A percentile compares a stretch with the other conserved stretches of the same genome.
phyloP scores from a whole-genome alignment of 2,113 vertebrate genomes.

The Gymnarchus niloticus region DNA sequence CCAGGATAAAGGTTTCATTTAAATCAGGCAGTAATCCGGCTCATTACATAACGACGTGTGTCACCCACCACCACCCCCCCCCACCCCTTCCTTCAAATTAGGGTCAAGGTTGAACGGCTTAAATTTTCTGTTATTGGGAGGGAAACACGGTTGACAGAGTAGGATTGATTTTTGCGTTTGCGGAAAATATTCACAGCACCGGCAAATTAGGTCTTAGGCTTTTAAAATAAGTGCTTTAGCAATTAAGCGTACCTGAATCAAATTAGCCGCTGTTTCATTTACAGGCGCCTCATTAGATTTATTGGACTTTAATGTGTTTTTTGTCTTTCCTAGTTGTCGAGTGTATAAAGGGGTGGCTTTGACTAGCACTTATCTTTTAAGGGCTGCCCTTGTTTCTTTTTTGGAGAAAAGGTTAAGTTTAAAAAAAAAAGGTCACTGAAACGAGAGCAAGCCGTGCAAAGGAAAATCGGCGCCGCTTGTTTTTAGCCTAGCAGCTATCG shows the following conservation, averaged over 20 bases:
- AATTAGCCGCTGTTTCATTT: not conserved
- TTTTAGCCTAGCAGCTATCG: not conserved
- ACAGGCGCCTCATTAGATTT: not conserved
- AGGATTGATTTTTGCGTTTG: constrained; percentile 11
- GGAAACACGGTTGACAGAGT: constrained; percentile 27
- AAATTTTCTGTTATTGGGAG: constrained; percentile 24
- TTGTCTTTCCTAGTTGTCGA: not conserved
- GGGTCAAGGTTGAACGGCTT: constrained; percentile 30
- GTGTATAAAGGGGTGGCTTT: not conserved
- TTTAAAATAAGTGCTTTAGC: not conserved
- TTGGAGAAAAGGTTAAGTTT: not conserved
- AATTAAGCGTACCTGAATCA: not conserved
- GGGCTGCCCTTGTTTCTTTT: not conserved
- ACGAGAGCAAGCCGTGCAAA: not conserved
- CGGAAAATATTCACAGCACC: not conserved
- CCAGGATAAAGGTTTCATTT: constrained; percentile 23
- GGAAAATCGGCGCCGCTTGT: not conserved
- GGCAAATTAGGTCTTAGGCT: not conserved
- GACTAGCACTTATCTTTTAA: not conserved
- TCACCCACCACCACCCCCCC: too few relatives aligned
- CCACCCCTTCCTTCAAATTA: constrained; percentile 12
- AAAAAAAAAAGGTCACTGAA: not conserved
- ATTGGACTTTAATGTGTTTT: not conserved
- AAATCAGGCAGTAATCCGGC: constrained; percentile 31
- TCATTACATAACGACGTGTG: constrained; percentile 29